phyloP scores from a whole-genome alignment of 2,113 vertebrate species.

The Rhabdomys dilectus region DNA sequence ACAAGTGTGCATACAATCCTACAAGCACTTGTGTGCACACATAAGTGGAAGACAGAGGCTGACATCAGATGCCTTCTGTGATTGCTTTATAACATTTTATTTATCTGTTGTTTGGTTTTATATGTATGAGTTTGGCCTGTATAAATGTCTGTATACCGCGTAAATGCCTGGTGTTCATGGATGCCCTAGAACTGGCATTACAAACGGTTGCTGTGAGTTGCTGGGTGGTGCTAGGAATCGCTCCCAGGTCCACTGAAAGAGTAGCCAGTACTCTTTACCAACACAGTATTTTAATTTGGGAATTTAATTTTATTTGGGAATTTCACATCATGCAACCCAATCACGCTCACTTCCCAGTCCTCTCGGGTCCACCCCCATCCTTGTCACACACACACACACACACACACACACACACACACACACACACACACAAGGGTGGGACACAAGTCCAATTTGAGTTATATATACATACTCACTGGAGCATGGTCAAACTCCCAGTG shows the following conservation, averaged over 20 bases:
- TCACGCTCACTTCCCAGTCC: too few species aligned
- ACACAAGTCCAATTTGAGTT: too few species aligned
- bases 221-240: neutral
- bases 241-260: neutral
- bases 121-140: neutral
- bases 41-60: neutral
- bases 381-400: too few species aligned
- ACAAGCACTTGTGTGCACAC: neutral
- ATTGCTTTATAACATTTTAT: neutral
- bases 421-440: too few species aligned
- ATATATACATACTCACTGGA: too few species aligned
- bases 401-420: too few species aligned
- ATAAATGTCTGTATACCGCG: neutral
- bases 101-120: neutral
- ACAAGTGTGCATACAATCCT: neutral
- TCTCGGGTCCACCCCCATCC: too few species aligned
- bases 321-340: neutral
- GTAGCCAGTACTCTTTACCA: neutral
- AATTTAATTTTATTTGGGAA: neutral
- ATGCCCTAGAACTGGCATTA: neutral
- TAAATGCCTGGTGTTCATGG: neutral
- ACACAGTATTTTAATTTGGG: neutral
- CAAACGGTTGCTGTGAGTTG: neutral
- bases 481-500: too few species aligned
- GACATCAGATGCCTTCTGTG: neutral